Percentiles rank a stretch among this genome's conserved stretches.
Evolutionary conservation across 2,113 vertebrate genomes (phyloP).

Genomic region (Ochotona princeps): DNA sequence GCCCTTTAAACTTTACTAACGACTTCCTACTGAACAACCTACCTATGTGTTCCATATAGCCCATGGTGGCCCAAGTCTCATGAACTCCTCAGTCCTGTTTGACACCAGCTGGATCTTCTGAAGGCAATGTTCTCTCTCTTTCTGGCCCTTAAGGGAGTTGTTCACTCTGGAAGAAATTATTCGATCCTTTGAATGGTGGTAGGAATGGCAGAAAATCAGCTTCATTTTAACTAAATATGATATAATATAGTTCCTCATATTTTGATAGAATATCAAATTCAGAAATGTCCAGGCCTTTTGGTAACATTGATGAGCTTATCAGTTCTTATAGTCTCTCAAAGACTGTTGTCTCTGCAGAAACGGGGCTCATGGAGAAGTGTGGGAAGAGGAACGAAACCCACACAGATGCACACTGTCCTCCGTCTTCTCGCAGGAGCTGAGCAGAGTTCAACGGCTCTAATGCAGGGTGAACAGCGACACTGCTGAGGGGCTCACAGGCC

Average conservation of each 20-base stretch:
- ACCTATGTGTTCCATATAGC: too few relatives aligned
- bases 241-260: neutral
- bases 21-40: neutral
- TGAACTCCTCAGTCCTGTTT: neutral
- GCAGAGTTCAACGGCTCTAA: neutral
- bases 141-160: neutral
- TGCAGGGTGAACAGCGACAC: neutral
- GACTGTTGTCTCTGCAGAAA: neutral
- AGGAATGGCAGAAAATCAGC: neutral
- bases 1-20: neutral
- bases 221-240: neutral
- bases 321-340: neutral
- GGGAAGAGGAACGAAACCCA: neutral
- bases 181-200: neutral
- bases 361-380: neutral
- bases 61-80: rapidly evolving
- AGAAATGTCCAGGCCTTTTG: neutral
- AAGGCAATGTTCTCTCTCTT: neutral
- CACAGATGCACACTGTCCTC: neutral
- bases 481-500: neutral
- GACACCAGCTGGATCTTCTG: neutral
- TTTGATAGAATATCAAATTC: neutral
- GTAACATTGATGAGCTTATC: neutral
- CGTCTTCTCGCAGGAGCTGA: neutral
- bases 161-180: neutral